Conservation (phyloP, 2,797 vertebrate genomes). For the Sparus aurata region DNA sequence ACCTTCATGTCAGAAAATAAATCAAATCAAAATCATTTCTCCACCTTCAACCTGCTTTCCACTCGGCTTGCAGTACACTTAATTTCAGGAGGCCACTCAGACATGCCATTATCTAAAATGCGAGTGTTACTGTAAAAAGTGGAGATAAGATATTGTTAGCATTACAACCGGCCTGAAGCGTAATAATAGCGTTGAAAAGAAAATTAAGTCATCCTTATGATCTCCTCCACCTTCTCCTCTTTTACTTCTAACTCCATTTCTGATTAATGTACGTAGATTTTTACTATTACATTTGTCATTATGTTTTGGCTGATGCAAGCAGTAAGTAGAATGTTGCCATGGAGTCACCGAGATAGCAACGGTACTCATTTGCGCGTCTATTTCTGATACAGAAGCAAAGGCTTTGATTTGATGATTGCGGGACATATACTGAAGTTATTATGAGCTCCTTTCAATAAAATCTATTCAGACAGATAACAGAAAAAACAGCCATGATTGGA, state of each 20-base stretch:
- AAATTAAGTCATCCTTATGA: not conserved
- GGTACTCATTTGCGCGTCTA: not conserved
- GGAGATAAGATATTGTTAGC: not conserved
- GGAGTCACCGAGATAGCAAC: not conserved
- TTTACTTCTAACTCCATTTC: not conserved
- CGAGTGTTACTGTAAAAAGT: not conserved
- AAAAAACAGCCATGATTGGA: constrained; percentile 5
- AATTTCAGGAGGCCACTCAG: constrained; percentile 1
- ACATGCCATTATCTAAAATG: not conserved
- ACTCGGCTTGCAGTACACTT: not conserved
- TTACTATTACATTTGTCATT: not conserved
- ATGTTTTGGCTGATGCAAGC: constrained; percentile 10
- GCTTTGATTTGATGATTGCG: not conserved
- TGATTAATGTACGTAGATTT: not conserved
- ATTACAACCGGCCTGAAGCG: not conserved
- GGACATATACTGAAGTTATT: not conserved
- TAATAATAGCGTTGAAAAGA: not conserved
- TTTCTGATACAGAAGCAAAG: constrained; percentile 4
- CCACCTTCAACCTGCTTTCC: not conserved
- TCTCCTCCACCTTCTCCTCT: not conserved
- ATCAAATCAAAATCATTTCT: constrained; percentile 4
- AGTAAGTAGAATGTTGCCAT: constrained; percentile 9
- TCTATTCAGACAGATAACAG: not conserved
- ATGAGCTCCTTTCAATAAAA: not conserved
- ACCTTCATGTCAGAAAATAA: constrained; percentile 10